phyloP scores from a whole-genome alignment of 2,797 vertebrate species.

The Alfaro cultratus region DNA sequence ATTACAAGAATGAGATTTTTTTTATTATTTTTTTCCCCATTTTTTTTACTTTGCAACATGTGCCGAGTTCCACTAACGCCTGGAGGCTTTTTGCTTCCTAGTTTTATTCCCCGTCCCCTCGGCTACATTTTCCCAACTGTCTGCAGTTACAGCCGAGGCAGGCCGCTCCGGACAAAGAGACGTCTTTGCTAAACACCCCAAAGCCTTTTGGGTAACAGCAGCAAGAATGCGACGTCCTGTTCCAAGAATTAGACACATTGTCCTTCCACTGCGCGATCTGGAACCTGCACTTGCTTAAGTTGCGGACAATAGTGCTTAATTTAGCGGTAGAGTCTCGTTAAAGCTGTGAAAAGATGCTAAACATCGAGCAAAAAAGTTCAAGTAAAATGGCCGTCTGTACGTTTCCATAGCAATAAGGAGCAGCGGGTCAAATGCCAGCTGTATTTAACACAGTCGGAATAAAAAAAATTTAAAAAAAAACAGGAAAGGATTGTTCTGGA shows the following conservation, averaged over 20 bases:
- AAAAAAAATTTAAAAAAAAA: background rate
- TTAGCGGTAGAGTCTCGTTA: slow-evolving; percentile 47
- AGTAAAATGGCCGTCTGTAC: slow-evolving; percentile 8
- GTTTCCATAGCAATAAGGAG: background rate
- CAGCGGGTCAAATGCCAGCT: background rate
- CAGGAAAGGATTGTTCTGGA: background rate
- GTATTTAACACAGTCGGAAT: background rate
- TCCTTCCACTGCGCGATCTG: slow-evolving; percentile 54
- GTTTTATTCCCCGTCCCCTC: slow-evolving; percentile 24
- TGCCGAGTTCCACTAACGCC: slow-evolving; percentile 42
- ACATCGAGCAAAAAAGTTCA: slow-evolving; percentile 10
- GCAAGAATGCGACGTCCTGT: slow-evolving; percentile 71
- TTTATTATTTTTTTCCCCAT: background rate
- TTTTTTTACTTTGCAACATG: slow-evolving; percentile 13
- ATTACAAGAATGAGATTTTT: slow-evolving; percentile 38
- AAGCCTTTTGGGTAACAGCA: slow-evolving; percentile 67
- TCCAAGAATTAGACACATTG: slow-evolving; percentile 71
- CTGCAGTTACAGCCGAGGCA: slow-evolving; percentile 45
- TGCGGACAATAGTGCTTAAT: slow-evolving; percentile 70
- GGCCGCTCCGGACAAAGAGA: slow-evolving; percentile 67
- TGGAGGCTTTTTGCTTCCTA: slow-evolving; percentile 45
- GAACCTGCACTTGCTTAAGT: slow-evolving; percentile 74
- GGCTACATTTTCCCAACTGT: slow-evolving; percentile 53
- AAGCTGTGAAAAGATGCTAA: slow-evolving; percentile 13
- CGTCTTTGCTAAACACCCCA: slow-evolving; percentile 64